phyloP scores from a whole-genome alignment of 2,797 vertebrate species.

The Bradypus variegatus region DNA sequence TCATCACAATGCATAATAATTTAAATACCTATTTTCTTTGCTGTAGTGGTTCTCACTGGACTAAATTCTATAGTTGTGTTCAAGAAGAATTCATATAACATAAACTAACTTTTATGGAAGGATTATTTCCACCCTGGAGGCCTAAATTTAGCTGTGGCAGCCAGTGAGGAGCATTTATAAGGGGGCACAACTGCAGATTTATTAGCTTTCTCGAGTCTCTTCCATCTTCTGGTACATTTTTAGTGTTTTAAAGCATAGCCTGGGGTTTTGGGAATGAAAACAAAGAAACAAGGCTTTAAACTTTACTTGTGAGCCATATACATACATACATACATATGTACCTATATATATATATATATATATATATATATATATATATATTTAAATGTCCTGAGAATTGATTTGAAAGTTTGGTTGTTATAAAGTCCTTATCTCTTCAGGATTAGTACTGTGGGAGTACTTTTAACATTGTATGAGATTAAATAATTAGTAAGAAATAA shows the following conservation, averaged over 20 bases:
- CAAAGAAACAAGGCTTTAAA: not conserved
- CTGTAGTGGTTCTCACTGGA: not conserved
- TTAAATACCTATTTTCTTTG: not conserved
- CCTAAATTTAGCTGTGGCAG: not conserved
- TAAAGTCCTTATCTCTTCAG: constrained; percentile 12
- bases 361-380: no score
- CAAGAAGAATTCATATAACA: not conserved
- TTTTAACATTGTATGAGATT: not conserved
- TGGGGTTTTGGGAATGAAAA: not conserved
- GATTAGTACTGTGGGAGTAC: not conserved
- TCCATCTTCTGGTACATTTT: not conserved
- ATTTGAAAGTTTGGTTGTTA: constrained; percentile 30
- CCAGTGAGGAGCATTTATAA: not conserved
- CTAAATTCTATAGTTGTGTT: not conserved
- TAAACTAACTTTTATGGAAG: not conserved
- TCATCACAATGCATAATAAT: not conserved
- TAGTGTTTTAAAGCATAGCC: not conserved
- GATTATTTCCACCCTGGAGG: not conserved
- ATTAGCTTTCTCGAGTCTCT: not conserved
- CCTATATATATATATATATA: no score
- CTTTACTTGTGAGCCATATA: not conserved
- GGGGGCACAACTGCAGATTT: not conserved
- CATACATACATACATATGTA: no score
- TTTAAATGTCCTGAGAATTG: not conserved
- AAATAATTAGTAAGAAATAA: not conserved